Conservation (phyloP, 2,797 vertebrate genomes). For the Platyrinchus mystaceus region DNA sequence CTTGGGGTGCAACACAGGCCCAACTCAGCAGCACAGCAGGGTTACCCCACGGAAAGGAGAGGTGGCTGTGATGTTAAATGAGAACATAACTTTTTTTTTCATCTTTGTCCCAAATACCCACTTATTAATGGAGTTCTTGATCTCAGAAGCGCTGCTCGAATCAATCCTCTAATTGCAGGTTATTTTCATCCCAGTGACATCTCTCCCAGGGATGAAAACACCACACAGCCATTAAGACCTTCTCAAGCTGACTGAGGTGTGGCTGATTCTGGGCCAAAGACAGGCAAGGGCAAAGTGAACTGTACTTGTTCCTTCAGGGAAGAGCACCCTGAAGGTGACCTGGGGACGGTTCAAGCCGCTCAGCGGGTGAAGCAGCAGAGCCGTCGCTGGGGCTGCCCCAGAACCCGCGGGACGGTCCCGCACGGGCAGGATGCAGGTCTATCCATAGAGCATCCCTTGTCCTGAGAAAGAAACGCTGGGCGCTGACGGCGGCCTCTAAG, state of each 20-base stretch:
- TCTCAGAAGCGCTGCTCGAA: neutral
- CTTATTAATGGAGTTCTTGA: neutral
- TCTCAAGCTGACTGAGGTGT: accelerated
- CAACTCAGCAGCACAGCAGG: accelerated
- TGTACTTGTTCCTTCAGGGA: neutral
- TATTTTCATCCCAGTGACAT: neutral
- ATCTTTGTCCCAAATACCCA: neutral
- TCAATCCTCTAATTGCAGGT: neutral
- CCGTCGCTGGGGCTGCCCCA: no score
- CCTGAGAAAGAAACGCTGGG: neutral
- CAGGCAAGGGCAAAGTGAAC: neutral
- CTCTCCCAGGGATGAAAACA: neutral
- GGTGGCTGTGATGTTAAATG: neutral
- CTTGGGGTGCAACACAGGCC: neutral
- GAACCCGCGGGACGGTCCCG: no score
- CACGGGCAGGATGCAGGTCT: neutral
- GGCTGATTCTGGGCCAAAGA: neutral
- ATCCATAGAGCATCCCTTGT: accelerated
- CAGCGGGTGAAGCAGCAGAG: neutral
- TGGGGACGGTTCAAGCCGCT: neutral
- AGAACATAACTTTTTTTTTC: neutral
- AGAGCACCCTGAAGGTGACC: neutral
- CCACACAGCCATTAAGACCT: accelerated
- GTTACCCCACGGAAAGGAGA: neutral
- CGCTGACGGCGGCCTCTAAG: accelerated